Evolutionary conservation across 2,797 vertebrate species (phyloP), one percentile per base, ranked within the genome.

Genomic region (Eupleurogrammus muticus): DNA sequence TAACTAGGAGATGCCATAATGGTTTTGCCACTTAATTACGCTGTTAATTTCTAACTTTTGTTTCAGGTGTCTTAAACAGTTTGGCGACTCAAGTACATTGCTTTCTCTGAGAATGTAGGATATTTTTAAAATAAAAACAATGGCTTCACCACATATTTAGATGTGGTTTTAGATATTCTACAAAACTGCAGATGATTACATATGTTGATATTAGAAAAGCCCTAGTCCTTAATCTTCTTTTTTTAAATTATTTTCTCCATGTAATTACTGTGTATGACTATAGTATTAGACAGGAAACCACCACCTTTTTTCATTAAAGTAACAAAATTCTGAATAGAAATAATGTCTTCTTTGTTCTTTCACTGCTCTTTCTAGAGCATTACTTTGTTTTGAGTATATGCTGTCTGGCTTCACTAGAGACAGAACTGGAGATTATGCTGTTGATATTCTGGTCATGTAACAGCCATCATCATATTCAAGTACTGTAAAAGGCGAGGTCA

Each of bases 391-490:
- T 77, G 85, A 88, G 79, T 82, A 66, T 65, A 69, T 79, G 73
- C 73, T 51, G 85, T 89, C 71, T 68, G 75, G 89, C 87, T 90
- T 84, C 79, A 82, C 58, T 81, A 71, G 81, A 87, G 77, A 87
- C 65, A 78, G 88, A 70, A 75, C 87, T 46, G 79, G 84, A 87
- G 87, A 90, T 86, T 83, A 85, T 75, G 71, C 73, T 79, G 90
- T 93, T 94, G 88, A 89, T 88, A 95, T 95, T 95, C 93, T 83
- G 90, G 93, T 94, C 93, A 93, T 93, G 93, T 92, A 93, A 87
- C 87, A 84, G 91, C 90, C 93, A 95, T 95, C 93, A 94, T 95
- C 93, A 93, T 94, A 94, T 94, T 94, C 93, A 94, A 94, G 91
- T 90, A 91, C 89, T 93, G 93, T 93, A 93, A 91, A 90, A 94